Percentiles rank a stretch among this genome's conserved stretches.
These are phyloP conservation scores for Silurus lanzhouensis DNA, from an alignment of 2,797 vertebrate genomes.

Conservation along the genomic window DNA sequence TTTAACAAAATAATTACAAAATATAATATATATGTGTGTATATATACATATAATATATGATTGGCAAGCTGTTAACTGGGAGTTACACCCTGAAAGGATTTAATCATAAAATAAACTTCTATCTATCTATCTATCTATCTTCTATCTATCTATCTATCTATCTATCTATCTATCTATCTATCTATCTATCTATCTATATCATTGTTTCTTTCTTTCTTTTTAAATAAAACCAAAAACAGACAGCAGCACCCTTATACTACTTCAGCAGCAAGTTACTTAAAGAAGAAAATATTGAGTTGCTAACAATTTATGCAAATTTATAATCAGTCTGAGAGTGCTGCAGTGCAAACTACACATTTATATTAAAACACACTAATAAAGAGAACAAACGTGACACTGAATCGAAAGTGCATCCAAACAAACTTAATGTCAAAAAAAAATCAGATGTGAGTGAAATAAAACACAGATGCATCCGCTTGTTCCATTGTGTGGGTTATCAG, in stretches of 20 bases:
- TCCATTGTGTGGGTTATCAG: conserved; percentile 3
- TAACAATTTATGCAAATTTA: background rate
- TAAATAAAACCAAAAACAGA: background rate
- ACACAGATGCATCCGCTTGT: conserved; percentile 7
- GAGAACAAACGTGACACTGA: background rate
- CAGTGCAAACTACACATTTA: background rate
- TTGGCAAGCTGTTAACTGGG: background rate
- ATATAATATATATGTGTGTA: background rate
- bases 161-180: no score
- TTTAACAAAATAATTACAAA: background rate
- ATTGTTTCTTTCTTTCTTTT: background rate
- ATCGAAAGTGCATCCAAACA: background rate
- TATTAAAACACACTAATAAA: background rate
- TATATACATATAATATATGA: no score
- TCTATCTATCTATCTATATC: no score
- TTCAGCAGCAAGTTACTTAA: background rate
- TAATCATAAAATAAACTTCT: background rate
- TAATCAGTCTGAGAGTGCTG: background rate
- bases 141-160: background rate
- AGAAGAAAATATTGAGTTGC: background rate
- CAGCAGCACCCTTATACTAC: background rate
- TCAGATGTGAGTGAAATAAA: conserved; percentile 34
- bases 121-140: no score
- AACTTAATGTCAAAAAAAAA: conserved; percentile 12
- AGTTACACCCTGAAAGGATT: background rate